A percentile compares a stretch with the other conserved stretches of the same genome.
Evolutionary conservation across 1,140 invertebrate species (phyloP).

Genomic region (Platyscapa corneri): DNA sequence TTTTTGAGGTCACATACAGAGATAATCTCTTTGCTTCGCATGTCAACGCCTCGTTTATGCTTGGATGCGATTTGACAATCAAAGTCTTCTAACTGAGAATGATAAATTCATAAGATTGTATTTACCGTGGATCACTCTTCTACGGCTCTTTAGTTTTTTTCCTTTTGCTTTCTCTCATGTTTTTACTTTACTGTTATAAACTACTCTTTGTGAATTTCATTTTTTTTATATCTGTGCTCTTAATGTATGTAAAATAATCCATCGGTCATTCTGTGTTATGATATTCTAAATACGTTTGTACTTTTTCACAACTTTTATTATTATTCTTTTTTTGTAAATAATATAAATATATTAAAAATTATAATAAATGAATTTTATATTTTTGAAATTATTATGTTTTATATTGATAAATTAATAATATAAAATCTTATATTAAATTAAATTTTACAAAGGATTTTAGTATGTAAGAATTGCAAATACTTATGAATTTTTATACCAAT

Average conservation of each 20-base stretch:
- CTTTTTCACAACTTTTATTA: neutral
- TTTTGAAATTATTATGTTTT: no score
- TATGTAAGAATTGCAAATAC: no score
- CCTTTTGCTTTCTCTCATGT: neutral
- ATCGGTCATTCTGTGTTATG: no score
- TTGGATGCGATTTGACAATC: constrained; percentile 53
- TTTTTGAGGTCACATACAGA: constrained; percentile 42
- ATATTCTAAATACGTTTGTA: no score
- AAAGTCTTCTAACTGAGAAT: constrained; percentile 33
- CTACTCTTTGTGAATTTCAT: no score
- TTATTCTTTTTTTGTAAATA: neutral
- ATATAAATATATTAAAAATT: neutral
- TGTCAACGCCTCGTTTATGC: constrained; percentile 53
- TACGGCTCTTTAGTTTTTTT: neutral
- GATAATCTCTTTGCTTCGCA: constrained; percentile 34
- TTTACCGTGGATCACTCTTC: constrained; percentile 2
- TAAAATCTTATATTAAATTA: no score
- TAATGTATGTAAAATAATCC: no score
- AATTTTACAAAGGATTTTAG: no score
- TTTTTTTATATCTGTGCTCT: no score
- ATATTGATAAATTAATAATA: no score
- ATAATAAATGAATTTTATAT: no score
- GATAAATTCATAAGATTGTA: constrained; percentile 43
- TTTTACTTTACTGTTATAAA: constrained; percentile 6
- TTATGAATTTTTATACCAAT: no score